Base-by-base conservation (phyloP, 2,888 invertebrate genomes). In the Philereme transversata region DNA sequence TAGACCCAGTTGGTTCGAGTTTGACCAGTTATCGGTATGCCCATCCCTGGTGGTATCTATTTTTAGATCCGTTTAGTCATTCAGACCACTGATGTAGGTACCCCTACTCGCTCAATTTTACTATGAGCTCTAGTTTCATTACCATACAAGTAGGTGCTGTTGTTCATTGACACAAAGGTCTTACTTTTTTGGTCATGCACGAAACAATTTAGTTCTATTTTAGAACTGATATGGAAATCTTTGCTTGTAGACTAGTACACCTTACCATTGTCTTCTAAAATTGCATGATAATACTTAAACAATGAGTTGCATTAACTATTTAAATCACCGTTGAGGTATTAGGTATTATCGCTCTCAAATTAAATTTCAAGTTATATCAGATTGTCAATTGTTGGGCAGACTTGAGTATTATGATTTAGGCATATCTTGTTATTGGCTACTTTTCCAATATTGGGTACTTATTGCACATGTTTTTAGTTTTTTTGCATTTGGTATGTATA, bases 31-130 rank as follows among this genome's bases (percentile, higher is more conserved):
- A 86, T 85, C 83, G 77, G 73, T 70, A 75, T 78, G 78, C 67
- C 79, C 82, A 83, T 87, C 84, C 83, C 82, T 72, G 66, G 72
- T 72, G 69, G 71, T 62, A 62, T 78, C 79, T 89, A 89, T 87
- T 82, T 87, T 79, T 88, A 88, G 87, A 81, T 67, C 63, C 65
- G 78, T 80, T 86, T 84, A 85, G 82, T 84, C 83, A 84, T 82
- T 75, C 68, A 77, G 76, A 73, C 79, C 80, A 79, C 83, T 82
- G 78, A 79, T 62, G 76, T 73, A 63, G 6, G 7, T 7, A 36
- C 72, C 70, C 71, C 57, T 58, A 44, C 49, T 35, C 45, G 52
- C 40, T 45, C n/a, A 35, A 51, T 49, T 52, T 60, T 7, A 59
- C n/a, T 51, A 56, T 56, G 48, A 48, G 46, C 5, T 8, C 46